Evolutionary conservation across 2,797 vertebrate species (phyloP), one percentile per base, ranked within the genome.

Genomic region (Sparidentex hasta): DNA sequence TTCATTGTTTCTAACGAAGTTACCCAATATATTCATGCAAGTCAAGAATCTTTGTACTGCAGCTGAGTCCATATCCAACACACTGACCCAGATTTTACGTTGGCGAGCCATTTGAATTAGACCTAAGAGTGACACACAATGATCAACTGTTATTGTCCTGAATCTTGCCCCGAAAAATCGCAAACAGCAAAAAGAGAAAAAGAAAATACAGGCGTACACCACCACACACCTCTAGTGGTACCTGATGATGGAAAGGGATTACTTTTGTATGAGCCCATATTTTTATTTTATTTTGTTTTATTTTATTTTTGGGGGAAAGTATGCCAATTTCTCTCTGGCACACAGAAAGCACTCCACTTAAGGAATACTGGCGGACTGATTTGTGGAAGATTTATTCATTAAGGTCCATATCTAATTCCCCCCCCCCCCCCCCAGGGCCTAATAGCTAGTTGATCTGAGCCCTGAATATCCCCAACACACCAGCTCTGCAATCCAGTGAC

Each of bases 1-100:
- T 59, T 73, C 29, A 67, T 59, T 79, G 1, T 74, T 65, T 80
- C 51, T 63, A 12, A 84, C 66, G 33, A 66, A 73, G 67, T 27
- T 20, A 69, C 59, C 12, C 21, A 38, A 17, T 47, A 27, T 23
- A 52, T 69, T 78, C 14, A 67, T 79, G 29, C 54, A 74, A 62
- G 13, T 78, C 61, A 80, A 75, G 57, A 55, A 33, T 67, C 18
- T 66, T 78, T 74, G 14, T 41, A 64, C 29, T 67, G 21, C 43
- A 50, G 29, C 54, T 57, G 62, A 7, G 33, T 33, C 33, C 7
- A 48, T 27, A 68, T 54, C 64, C n/a, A 16, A 48, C 29, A 46
- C 69, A 11, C 44, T 52, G n/a, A 54, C 52, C 52, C 6, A 27
- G 58, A 61, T 52, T 33, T 33, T 8, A 1, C 7, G 33, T 33